Conservation (phyloP, 64 coral and sea anemone genomes). For the Montipora foliosa region DNA sequence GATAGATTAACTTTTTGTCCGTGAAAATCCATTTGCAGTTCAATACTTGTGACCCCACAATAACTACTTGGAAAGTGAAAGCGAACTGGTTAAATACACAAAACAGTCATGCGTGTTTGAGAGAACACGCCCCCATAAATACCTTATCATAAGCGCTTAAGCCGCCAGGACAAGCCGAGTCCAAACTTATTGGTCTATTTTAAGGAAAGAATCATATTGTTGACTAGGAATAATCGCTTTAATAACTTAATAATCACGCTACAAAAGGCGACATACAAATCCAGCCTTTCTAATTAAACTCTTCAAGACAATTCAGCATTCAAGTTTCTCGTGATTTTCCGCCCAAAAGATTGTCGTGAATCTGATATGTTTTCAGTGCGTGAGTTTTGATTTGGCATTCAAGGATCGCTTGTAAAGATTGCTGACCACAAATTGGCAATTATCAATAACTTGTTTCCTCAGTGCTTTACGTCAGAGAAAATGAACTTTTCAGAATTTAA, state of each 20-base stretch:
- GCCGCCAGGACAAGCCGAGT: not conserved
- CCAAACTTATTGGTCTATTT: constrained; percentile 14
- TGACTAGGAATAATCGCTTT: not conserved
- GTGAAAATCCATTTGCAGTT: not conserved
- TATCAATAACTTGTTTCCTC: not conserved
- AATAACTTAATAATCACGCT: not conserved
- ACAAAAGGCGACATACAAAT: not conserved
- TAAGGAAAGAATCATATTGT: constrained; percentile 1
- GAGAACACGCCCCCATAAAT: constrained; percentile 2
- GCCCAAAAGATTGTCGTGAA: not conserved
- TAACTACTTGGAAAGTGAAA: not conserved
- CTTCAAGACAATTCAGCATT: not conserved
- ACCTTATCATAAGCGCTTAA: not conserved
- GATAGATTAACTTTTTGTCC: constrained; percentile 13
- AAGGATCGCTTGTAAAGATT: not conserved
- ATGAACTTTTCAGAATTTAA: not conserved
- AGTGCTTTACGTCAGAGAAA: not conserved
- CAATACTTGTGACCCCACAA: not conserved
- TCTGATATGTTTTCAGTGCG: not conserved
- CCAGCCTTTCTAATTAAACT: not conserved
- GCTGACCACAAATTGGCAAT: not conserved
- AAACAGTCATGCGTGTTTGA: not conserved
- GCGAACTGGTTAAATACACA: constrained; percentile 1
- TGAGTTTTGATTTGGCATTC: not conserved
- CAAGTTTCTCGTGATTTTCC: not conserved